Evolutionary conservation across 2,888 invertebrate species (phyloP), one percentile per base, ranked within the genome.

Genomic region (Drosophila quinaria): DNA sequence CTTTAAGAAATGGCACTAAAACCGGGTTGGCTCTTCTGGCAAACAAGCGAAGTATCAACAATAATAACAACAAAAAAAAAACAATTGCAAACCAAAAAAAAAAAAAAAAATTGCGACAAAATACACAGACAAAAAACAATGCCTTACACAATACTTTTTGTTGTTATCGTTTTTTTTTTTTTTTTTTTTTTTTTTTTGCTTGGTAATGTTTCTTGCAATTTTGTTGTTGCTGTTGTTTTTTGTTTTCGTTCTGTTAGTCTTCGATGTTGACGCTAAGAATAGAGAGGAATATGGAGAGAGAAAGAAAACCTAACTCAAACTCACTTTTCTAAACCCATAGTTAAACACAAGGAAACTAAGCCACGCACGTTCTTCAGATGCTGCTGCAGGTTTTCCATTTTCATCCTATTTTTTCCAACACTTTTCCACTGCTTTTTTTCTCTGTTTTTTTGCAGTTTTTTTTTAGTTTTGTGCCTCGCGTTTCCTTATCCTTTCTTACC

Each of bases 71-170:
- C 41, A 58, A 42, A 37, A 70, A 37, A 70, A 44, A 10, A 22
- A 51, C 50, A 22, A 35, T 37, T 50, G 11, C 19, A 35, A 35
- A 4, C 6, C 1, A 19, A 19, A 25, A 25, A 25, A 25, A 25
- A 5, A 25, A 47, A 49, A 35, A 54, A 42, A 42, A 42, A 42
- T 31, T n/a, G 55, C 41, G 42, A 55, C 42, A 55, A 29, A 54
- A 44, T 33, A 55, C 55, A 42, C 42, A 55, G 9, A 25, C 25
- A 29, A 42, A 17, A 75, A 78, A 87, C 81, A 83, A 81, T 84
- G 69, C 67, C 50, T 78, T 51, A 65, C 67, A 71, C 69, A 71
- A 71, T 74, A 61, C 66, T 73, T 55, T 39, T 66, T 42, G 17
- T 17, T 49, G 13, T 15, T 22, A 29, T 49, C 49, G 39, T 33